These are phyloP conservation scores for Coregonus clupeaformis DNA, from an alignment of 2,113 vertebrate genomes.

Conservation along the genomic window DNA sequence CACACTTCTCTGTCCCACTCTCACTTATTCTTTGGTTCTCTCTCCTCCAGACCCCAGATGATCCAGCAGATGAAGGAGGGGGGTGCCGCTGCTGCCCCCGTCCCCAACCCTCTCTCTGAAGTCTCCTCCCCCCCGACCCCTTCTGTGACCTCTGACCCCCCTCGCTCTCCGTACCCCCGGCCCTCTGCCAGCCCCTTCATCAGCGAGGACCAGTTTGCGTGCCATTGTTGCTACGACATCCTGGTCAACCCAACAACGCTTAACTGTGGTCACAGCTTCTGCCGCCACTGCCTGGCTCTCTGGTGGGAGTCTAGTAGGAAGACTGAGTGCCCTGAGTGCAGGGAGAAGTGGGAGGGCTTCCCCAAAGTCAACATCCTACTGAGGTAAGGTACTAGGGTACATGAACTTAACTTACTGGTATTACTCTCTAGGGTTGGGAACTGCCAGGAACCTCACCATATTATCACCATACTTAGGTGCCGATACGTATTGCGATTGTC, in stretches of 20 bases:
- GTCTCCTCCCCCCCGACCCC: slow-evolving; percentile 3
- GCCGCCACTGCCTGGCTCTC: slow-evolving; percentile 89
- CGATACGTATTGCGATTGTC: too few species aligned
- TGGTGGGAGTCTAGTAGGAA: slow-evolving; percentile 93
- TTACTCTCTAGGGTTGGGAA: too few species aligned
- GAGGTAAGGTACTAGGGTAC: slow-evolving; percentile 72
- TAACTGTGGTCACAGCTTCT: slow-evolving; percentile 96
- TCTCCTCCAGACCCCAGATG: slow-evolving; percentile 26
- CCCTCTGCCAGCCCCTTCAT: slow-evolving; percentile 46
- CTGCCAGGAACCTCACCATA: too few species aligned
- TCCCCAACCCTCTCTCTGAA: background rate
- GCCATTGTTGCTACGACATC: slow-evolving; percentile 93
- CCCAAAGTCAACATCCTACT: slow-evolving; percentile 94
- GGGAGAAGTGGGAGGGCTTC: slow-evolving; percentile 94
- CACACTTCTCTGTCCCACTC: background rate
- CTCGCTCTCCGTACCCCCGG: background rate
- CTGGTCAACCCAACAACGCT: slow-evolving; percentile 91
- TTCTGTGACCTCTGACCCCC: background rate
- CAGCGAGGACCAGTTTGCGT: slow-evolving; percentile 84
- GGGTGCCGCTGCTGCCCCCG: background rate
- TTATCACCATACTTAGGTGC: too few species aligned
- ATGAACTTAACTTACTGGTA: background rate
- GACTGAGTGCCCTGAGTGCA: slow-evolving; percentile 91
- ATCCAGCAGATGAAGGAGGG: slow-evolving; percentile 21
- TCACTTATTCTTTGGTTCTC: background rate